Base-by-base conservation (phyloP, 1,140 invertebrate species). In the Drosophila micromelanica region DNA sequence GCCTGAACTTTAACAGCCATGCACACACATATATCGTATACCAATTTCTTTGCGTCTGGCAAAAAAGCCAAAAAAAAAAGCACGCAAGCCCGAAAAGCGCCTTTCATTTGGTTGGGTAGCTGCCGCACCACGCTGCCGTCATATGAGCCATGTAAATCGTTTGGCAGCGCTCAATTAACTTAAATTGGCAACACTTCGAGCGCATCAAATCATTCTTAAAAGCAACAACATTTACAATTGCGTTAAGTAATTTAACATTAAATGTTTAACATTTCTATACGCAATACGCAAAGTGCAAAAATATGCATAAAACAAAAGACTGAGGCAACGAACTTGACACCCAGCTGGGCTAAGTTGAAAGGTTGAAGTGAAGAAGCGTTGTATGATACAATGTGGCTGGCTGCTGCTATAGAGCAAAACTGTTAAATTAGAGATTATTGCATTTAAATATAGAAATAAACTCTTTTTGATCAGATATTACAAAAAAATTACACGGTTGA, bases 131-230 rank as follows among this genome's bases (percentile, higher is more conserved):
- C 32, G 7, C 32, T 1, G 20, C 32, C 32, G 20, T 23, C 23
- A 60, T 51, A 56, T 64, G 32, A 43, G 76, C 74, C 68, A 75
- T 69, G 76, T 73, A 84, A 84, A 80, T 67, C 67, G 63, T 73
- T 78, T 84, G 51, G 71, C 73, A 62, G 56, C 72, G 75, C 78
- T 69, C 80, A 84, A 78, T 84, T 84, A 81, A 72, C 70, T 67
- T 67, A 45, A 55, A 70, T 74, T 70, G 68, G 73, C 65, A 64
- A 77, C 76, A 65, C 64, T 78, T 82, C 64, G 78, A 89, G 84
- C 84, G 84, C 79, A 84, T 80, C 84, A 84, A 89, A 89, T 89
- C 80, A 77, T 89, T 87, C 84, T 84, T 63, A 51, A 80, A 51
- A 75, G 54, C 65, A 78, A 62, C 70, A 84, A 32, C 51, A 78